Evolutionary conservation across 2,113 vertebrate genomes (phyloP).

Genomic region (Camelus dromedarius): DNA sequence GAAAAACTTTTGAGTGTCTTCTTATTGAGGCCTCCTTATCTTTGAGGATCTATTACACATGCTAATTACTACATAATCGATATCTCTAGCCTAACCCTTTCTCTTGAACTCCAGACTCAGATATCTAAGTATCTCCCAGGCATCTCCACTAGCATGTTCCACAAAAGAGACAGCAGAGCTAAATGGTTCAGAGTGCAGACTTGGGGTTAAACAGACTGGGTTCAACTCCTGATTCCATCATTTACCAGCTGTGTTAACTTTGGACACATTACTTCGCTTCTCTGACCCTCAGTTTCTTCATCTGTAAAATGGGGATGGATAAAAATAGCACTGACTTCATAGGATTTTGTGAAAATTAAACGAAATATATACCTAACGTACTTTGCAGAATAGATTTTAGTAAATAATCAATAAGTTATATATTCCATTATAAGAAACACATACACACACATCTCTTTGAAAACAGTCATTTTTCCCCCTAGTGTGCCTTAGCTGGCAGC

Average conservation of each 20-base stretch:
- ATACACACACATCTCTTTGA: neutral
- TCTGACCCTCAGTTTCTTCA: neutral
- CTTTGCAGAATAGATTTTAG: neutral
- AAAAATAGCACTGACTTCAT: neutral
- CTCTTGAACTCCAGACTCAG: neutral
- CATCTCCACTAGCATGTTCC: neutral
- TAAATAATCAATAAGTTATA: neutral
- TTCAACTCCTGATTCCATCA: conserved; percentile 2
- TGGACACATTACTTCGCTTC: neutral
- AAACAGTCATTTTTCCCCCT: neutral
- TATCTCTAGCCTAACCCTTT: neutral
- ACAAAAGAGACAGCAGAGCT: neutral
- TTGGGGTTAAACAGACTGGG: neutral
- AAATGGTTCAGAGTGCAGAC: neutral
- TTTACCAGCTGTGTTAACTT: neutral
- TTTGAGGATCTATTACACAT: neutral
- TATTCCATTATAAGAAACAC: conserved; percentile 11
- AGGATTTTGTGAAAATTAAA: conserved; percentile 26
- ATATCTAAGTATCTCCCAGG: neutral
- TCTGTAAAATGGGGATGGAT: neutral
- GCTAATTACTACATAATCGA: neutral
- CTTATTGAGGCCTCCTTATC: conserved; percentile 15
- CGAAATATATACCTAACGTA: neutral
- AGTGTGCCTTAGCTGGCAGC: neutral
- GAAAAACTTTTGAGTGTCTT: neutral